Evolutionary conservation across 2,888 invertebrate species (phyloP), one percentile per base, ranked within the genome.

Genomic region (Proisotoma minuta): DNA sequence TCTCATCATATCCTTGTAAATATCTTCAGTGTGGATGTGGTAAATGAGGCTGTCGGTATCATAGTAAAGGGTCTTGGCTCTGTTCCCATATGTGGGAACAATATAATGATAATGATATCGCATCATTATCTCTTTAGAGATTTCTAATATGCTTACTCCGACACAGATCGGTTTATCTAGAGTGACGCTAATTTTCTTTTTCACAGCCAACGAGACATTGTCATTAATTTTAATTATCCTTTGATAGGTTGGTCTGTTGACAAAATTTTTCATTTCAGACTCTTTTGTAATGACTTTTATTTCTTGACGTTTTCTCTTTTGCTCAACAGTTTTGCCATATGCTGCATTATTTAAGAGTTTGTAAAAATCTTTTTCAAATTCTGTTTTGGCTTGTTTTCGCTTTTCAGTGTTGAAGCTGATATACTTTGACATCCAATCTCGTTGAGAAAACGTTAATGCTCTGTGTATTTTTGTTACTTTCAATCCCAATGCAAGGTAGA

Each of bases 81-180:
- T 3, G 15, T 60, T 27, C 4, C 52, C 52, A 52, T 40, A 68
- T n/a, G 56, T 20, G 1, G n/a, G 15, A 1, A 34, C 15, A 3
- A 68, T 54, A 27, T 40, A 53, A 0, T 53, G 22, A 27, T 68
- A 68, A 4, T 28, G 61, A 29, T 62, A 66, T 1, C 20, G 20
- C 10, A 52, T 62, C 52, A 65, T 57, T n/a, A 39, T 27, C 1
- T 4, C 18, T 27, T 57, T 60, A 0, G 53, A 39, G 2, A 57
- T 39, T 12, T 65, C 65, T 12, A 68, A 40, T 4, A 56, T 28
- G 12, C 53, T 51, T 1, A 65, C 59, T 1, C 68, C 68, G 12
- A 34, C 15, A 3, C 34, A 56, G 18, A 68, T 59, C 3, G 54
- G 58, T 15, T 43, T 50, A 18, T 58, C 34, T 5, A 67, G 18